A percentile compares a stretch with the other conserved stretches of the same genome.
phyloP scores from a whole-genome alignment of 2,797 vertebrate genomes.

The Podarcis lilfordi region DNA sequence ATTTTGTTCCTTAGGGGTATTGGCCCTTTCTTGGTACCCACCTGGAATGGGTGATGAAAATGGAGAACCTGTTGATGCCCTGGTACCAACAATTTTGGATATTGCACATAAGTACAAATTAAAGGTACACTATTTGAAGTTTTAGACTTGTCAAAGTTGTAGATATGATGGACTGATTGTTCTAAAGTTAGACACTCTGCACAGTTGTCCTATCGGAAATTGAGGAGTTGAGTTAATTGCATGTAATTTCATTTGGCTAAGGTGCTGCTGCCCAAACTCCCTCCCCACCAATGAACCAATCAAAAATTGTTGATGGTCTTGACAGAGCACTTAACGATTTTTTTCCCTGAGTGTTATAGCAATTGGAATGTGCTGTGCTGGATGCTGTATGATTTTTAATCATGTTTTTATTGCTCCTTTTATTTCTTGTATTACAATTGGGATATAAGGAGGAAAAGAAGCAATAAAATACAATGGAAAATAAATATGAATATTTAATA shows the following conservation, averaged over 20 bases:
- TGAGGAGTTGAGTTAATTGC: background rate
- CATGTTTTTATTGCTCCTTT: no score
- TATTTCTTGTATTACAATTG: no score
- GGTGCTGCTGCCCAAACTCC: background rate
- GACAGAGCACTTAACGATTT: no score
- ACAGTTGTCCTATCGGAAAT: background rate
- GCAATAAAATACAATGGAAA: no score
- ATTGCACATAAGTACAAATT: conserved; percentile 90
- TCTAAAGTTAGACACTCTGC: background rate
- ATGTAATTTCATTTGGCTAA: background rate
- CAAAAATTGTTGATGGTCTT: no score
- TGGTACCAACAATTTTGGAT: conserved; percentile 89
- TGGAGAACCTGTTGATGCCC: conserved; percentile 85
- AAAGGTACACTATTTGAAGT: conserved; percentile 81
- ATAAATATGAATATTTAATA: background rate
- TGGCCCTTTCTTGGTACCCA: conserved; percentile 96
- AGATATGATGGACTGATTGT: background rate
- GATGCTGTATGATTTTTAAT: no score
- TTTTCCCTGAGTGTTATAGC: no score
- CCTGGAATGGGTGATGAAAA: conserved; percentile 88
- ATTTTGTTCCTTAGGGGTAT: conserved; percentile 84
- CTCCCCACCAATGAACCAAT: no score
- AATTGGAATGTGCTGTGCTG: no score
- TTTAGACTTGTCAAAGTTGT: background rate
- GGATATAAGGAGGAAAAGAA: no score